Percentiles rank a stretch among this genome's conserved stretches.
Evolutionary conservation across 2,113 vertebrate species (phyloP).

Genomic region (Gambusia holbrooki): DNA sequence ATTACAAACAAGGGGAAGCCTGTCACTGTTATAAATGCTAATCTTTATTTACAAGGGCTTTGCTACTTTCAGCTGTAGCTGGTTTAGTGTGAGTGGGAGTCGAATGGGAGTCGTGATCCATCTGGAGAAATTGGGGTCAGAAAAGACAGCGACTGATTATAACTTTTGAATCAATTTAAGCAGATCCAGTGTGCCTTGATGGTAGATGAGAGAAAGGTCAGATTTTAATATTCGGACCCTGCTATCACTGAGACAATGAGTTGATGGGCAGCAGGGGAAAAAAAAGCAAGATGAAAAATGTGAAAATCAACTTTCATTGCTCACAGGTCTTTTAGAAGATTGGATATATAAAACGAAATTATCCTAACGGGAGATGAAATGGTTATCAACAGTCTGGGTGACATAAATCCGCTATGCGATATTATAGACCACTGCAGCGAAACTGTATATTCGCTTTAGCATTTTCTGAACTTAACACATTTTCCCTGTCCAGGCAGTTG

Average conservation of each 20-base stretch:
- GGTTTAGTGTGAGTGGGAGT: background rate
- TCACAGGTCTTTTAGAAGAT: conserved; percentile 20
- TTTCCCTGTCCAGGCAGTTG: no score
- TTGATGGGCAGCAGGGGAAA: conserved; percentile 11
- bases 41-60: background rate
- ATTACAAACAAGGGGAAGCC: conserved; percentile 5
- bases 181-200: background rate
- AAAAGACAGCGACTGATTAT: background rate
- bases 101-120: conserved; percentile 8
- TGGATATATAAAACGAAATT: conserved; percentile 21
- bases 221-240: conserved; percentile 10
- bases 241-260: conserved; percentile 9
- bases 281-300: conserved; percentile 20
- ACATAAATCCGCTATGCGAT: no score
- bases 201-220: background rate
- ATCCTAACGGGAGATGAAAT: conserved; percentile 20
- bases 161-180: conserved; percentile 11
- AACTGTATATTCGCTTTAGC: no score
- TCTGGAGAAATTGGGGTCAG: conserved; percentile 21
- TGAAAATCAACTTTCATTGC: conserved; percentile 37
- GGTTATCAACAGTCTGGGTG: conserved; percentile 10
- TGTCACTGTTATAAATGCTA: background rate
- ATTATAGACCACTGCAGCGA: no score
- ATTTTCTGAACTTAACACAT: no score
- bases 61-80: background rate